Evolutionary conservation across 2,113 vertebrate species (phyloP).

Genomic region (Dicentrarchus labrax): DNA sequence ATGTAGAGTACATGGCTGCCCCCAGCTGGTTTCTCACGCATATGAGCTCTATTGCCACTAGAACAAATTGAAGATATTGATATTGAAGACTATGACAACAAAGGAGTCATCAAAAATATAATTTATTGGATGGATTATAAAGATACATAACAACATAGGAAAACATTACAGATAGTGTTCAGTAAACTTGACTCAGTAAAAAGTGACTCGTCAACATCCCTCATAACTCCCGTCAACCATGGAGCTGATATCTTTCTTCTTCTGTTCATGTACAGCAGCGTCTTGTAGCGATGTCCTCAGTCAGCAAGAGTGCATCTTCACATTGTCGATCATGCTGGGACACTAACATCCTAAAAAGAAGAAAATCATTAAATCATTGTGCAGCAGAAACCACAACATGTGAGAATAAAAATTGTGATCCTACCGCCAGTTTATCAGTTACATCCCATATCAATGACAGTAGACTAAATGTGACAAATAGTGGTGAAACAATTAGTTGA

Average conservation of each 20-base stretch:
- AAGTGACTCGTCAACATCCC: not conserved
- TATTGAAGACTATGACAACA: not conserved
- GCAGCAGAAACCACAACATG: constrained; percentile 3
- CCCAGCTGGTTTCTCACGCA: constrained; percentile 66
- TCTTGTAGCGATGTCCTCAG: constrained; percentile 61
- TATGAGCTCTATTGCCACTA: constrained; percentile 6
- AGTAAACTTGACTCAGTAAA: constrained; percentile 25
- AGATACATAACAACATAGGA: not conserved
- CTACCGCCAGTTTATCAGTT: not conserved
- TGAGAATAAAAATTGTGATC: not conserved
- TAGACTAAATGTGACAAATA: not conserved
- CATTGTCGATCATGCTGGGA: constrained; percentile 82
- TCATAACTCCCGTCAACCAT: not conserved
- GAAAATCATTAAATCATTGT: not conserved
- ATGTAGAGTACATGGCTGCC: constrained; percentile 64
- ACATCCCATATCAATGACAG: not conserved
- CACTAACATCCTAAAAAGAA: constrained; percentile 81
- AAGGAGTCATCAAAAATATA: constrained; percentile 21
- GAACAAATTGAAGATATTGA: not conserved
- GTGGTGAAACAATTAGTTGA: not conserved
- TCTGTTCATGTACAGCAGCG: constrained; percentile 78
- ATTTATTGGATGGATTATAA: constrained; percentile 40
- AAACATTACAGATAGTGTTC: constrained; percentile 19
- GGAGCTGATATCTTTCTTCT: not conserved
- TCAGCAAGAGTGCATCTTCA: constrained; percentile 81